Conservation (phyloP, 1,140 invertebrate species). For the Bombus waltoni region DNA sequence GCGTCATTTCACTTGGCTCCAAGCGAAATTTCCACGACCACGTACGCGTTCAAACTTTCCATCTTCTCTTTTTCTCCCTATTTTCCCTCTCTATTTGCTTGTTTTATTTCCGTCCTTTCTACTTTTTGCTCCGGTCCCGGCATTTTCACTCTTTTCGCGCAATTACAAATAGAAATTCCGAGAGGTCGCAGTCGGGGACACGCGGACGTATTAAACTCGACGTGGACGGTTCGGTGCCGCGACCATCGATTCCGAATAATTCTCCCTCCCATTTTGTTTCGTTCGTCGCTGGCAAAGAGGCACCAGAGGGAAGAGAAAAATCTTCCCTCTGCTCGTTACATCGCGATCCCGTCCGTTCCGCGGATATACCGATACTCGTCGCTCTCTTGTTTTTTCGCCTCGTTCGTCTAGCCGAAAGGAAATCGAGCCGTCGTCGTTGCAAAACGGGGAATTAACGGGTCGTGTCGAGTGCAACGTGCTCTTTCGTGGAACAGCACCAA, state of each 20-base stretch:
- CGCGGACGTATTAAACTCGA: constrained; percentile 3
- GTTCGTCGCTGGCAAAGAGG: background rate
- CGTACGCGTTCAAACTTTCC: constrained; percentile 14
- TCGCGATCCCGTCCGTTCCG: background rate
- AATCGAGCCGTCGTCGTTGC: background rate
- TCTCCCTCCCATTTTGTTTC: constrained; percentile 1
- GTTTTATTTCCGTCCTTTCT: background rate
- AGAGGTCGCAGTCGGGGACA: background rate
- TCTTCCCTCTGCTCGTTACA: constrained; percentile 31
- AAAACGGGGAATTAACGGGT: constrained; percentile 15
- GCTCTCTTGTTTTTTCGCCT: background rate
- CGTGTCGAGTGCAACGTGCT: constrained; percentile 3
- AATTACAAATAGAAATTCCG: constrained; percentile 54
- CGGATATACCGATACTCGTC: constrained; percentile 3
- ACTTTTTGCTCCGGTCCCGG: background rate
- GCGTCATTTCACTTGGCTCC: constrained; percentile 49
- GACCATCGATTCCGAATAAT: constrained; percentile 37
- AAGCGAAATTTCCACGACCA: constrained; percentile 46
- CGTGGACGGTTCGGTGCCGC: constrained; percentile 4
- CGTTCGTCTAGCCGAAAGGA: background rate
- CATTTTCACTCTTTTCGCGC: constrained; percentile 23
- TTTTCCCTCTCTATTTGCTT: background rate
- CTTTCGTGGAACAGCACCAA: background rate
- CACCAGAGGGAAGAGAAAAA: background rate
- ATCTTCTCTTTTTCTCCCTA: background rate